Percentiles rank a stretch among this genome's conserved stretches.
Evolutionary conservation across 2,888 invertebrate species (phyloP).

Genomic region (Dicranocentrus wangi): DNA sequence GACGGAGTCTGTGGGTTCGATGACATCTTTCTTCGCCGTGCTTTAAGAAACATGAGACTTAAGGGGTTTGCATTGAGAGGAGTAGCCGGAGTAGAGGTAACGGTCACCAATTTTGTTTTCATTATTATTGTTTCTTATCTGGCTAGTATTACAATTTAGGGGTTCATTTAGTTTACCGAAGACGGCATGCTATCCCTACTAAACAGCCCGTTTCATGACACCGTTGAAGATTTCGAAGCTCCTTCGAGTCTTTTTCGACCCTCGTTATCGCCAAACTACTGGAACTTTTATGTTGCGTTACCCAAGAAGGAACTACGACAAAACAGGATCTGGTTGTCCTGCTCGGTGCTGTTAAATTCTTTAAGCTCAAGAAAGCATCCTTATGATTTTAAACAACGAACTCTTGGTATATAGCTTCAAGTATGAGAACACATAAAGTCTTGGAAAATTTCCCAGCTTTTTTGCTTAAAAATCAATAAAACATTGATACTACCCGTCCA

Average conservation of each 20-base stretch:
- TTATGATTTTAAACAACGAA: slow-evolving; percentile 36
- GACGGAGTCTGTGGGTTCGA: slow-evolving; percentile 30
- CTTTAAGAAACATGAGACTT: slow-evolving; percentile 15
- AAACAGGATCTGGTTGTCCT: slow-evolving; percentile 34
- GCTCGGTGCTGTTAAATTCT: slow-evolving; percentile 30
- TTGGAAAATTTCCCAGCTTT: too few relatives aligned
- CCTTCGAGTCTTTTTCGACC: slow-evolving; percentile 28
- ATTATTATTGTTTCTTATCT: neutral
- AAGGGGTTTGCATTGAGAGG: slow-evolving; percentile 40
- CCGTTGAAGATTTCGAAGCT: slow-evolving; percentile 42
- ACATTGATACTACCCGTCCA: too few relatives aligned
- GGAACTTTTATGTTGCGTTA: slow-evolving; percentile 36
- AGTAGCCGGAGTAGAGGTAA: slow-evolving; percentile 29
- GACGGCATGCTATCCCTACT: slow-evolving; percentile 26
- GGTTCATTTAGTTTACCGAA: slow-evolving; percentile 46
- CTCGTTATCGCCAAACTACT: slow-evolving; percentile 1
- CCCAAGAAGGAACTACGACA: slow-evolving; percentile 36
- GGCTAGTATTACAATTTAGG: too few relatives aligned
- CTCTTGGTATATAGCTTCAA: slow-evolving; percentile 24
- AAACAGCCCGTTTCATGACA: slow-evolving; percentile 42
- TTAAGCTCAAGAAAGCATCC: slow-evolving; percentile 32
- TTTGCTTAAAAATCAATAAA: too few relatives aligned
- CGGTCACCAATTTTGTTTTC: neutral
- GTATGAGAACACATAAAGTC: too few relatives aligned
- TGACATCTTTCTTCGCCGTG: slow-evolving; percentile 24